Base-by-base conservation (phyloP, 2,888 invertebrate species). In the Clistopyga incitator region DNA sequence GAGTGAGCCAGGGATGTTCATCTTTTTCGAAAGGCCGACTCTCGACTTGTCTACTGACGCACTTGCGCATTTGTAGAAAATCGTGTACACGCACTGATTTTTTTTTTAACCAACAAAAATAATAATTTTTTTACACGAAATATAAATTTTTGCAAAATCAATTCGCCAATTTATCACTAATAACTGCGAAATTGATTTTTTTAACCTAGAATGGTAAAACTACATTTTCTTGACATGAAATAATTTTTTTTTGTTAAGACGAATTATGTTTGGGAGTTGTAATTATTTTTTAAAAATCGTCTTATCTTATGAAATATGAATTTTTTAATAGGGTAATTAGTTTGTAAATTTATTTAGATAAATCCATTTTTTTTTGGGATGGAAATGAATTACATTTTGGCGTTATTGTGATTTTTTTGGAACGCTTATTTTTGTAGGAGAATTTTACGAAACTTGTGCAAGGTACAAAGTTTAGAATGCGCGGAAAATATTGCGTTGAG, bases 1-100 rank as follows among this genome's bases (percentile, higher is more conserved):
- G 80, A 77, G 72, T 85, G 78, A 71, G 61, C n/a, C 38, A 10
- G 42, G 59, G 38, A 76, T 38, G 78, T 84, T 78, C 74, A 81
- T 84, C 81, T 84, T 56, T 75, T 75, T 45, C 61, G 65, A 79
- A 76, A 52, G 42, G 23, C 56, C 61, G 70, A 71, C 56, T 52
- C 56, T 61, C 68, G 56, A 71, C 54, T 71, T 75, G 45, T 72
- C 50, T 42, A 25, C 61, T 8, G 23, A 6, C 23, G 23, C 18
- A 25, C n/a, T 74, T 64, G 52, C 20, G 23, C 75, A 38, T 64
- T 50, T 38, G n/a, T 11, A n/a, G 6, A 64, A 45, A 25, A 20
- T 20, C 8, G 13, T 29, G 13, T 61, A 18, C 10, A 29, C 20
- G 15, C 15, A 11, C 3, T 1, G 15, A 0, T 54, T 10, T n/a